Base-by-base conservation (phyloP, 1,140 invertebrate species). In the Battus philenor region DNA sequence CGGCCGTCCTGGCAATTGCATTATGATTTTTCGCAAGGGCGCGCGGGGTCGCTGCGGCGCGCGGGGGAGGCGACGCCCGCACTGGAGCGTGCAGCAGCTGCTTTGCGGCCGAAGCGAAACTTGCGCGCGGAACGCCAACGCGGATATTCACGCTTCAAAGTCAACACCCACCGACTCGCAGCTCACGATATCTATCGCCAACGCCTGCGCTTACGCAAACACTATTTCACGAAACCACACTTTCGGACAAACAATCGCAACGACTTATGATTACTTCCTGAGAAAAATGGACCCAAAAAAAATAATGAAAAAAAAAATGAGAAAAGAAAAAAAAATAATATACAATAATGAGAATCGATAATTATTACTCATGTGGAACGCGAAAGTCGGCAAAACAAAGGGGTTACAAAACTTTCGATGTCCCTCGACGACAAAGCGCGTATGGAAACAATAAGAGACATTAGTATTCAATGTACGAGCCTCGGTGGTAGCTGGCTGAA, bases 1-100 rank as follows among this genome's bases (percentile, higher is more conserved):
- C 69, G 69, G 51, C 81, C 76, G 78, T 76, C 79, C 71, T 75
- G 81, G 71, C 78, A 75, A 83, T 85, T 83, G 83, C 79, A 84
- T 84, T 82, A 82, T 82, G 71, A 83, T 85, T 82, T 85, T 85
- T 82, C 78, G 78, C 79, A 81, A 83, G 76, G 79, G 78, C 76
- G 65, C 68, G 71, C 71, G 72, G 76, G 72, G 75, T 74, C 46
- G 71, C 46, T 39, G 47, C 47, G 30, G 57, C 54, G 24, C 63
- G 58, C 73, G 73, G 73, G 73, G 68, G 52, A 63, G 66, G 69
- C 67, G 60, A 62, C 65, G 55, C 52, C 65, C 68, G 46, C 77
- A 80, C 65, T 79, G 61, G 58, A 81, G 60, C 77, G 78, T 80
- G 76, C 69, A 71, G 63, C 72, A 68, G 64, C 69, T 70, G 74